phyloP scores from a whole-genome alignment of 1,140 invertebrate species.

The Heliothis virescens region DNA sequence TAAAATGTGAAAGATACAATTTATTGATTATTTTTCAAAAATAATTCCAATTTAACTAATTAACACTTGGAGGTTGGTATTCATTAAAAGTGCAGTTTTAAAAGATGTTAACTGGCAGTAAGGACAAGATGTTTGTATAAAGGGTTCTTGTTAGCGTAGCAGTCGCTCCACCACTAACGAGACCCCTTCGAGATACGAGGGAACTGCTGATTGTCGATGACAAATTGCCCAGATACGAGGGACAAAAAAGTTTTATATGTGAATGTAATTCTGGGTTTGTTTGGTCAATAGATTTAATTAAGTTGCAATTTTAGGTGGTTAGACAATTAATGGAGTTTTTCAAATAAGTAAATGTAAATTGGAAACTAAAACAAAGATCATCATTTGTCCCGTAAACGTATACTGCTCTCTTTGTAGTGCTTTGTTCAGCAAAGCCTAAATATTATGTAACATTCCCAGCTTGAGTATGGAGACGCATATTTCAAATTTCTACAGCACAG shows the following conservation, averaged over 20 bases:
- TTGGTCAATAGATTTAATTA: no score
- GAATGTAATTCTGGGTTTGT: no score
- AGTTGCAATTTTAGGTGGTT: no score
- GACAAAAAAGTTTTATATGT: neutral
- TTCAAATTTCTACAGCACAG: neutral
- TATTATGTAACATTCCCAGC: no score
- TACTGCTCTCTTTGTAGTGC: no score
- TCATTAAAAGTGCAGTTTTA: slow-evolving; percentile 16
- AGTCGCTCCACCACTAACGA: slow-evolving; percentile 23
- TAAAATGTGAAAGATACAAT: no score
- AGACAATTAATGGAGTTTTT: no score
- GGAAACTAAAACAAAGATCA: no score
- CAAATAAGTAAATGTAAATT: no score
- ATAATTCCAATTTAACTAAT: neutral
- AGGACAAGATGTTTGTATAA: slow-evolving; percentile 28
- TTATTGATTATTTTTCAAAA: neutral
- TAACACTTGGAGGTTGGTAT: no score
- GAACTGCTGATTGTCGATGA: slow-evolving; percentile 33
- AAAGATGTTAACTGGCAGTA: slow-evolving; percentile 13
- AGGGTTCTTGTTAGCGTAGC: slow-evolving; percentile 26
- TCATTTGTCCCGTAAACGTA: no score
- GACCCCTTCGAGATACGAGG: slow-evolving; percentile 10
- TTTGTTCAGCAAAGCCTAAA: no score
- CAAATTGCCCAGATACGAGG: slow-evolving; percentile 18
- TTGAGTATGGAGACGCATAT: neutral